A percentile compares a stretch with the other conserved stretches of the same genome.
These are phyloP conservation scores for Leptobrachium ailaonicum DNA, from an alignment of 2,113 vertebrate genomes.

Conservation along the genomic window DNA sequence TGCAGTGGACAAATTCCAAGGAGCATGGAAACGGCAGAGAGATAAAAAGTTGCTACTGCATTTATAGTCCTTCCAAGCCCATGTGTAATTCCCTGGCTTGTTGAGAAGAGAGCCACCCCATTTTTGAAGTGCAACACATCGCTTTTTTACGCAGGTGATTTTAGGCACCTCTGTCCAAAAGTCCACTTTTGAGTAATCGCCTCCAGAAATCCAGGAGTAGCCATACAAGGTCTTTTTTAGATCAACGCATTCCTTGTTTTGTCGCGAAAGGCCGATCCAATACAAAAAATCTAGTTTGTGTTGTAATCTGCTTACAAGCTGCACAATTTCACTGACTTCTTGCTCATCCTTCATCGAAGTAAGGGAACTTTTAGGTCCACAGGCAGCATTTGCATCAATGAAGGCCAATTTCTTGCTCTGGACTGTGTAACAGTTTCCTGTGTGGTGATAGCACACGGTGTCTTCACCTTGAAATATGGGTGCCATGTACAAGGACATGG, in stretches of 20 bases:
- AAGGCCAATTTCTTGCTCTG: slow-evolving; percentile 41
- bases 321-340: slow-evolving; percentile 53
- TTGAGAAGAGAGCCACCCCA: background rate
- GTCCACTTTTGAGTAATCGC: slow-evolving; percentile 17
- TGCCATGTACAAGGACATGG: slow-evolving; percentile 4
- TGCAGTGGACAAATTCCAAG: background rate
- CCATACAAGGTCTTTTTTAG: slow-evolving; percentile 54
- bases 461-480: slow-evolving; percentile 1
- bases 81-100: slow-evolving; percentile 5
- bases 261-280: slow-evolving; percentile 68
- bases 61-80: slow-evolving; percentile 27
- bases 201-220: slow-evolving; percentile 63
- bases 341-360: slow-evolving; percentile 51
- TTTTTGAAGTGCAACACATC: slow-evolving; percentile 57
- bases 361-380: slow-evolving; percentile 54
- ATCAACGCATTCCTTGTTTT: slow-evolving; percentile 46
- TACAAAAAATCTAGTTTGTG: background rate
- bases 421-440: slow-evolving; percentile 50
- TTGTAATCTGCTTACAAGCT: slow-evolving; percentile 1
- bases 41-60: slow-evolving; percentile 49
- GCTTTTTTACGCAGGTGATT: slow-evolving; percentile 47
- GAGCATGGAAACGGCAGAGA: slow-evolving; percentile 48
- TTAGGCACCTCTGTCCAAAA: slow-evolving; percentile 58
- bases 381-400: slow-evolving; percentile 46
- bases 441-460: slow-evolving; percentile 8